Evolutionary conservation across 2,888 invertebrate genomes (phyloP), one percentile per base, ranked within the genome.

Genomic region (Notocelia uddmanniana): DNA sequence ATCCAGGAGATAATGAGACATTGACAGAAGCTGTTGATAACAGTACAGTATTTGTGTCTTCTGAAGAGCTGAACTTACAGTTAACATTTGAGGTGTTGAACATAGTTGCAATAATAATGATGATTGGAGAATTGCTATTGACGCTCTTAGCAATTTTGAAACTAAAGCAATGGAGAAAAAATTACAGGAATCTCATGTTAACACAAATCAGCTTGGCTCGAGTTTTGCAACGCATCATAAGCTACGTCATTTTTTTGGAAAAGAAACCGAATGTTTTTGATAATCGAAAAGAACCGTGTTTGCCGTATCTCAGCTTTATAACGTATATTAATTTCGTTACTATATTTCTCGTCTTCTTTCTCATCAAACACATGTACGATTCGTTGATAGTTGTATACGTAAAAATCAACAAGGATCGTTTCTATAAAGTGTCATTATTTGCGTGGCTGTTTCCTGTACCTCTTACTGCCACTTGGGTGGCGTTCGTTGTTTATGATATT

Each of bases 121-220:
- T 89, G 74, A 81, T 89, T 73, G 60, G 90, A 73, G 91, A 92
- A 76, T 79, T 91, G 78, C 76, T 84, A 37, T 78, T 92, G 78
- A 86, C 89, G 77, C 77, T 87, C 21, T 68, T 81, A 57, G 90
- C 91, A 82, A 89, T 87, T 81, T 79, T 84, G n/a, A 89, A 85
- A 74, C 85, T 90, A 77, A 81, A 81, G 26, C 81, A 86, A n/a
- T 92, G 92, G 92, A 85, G 88, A 75, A 87, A 80, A 76, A 93
- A 93, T 76, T 92, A 90, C 75, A 89, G 92, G 76, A 93, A 92
- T 76, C 92, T 92, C 83, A 90, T 93, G 91, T 79, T 93, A 74
- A 85, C 91, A 85, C 92, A 93, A 78, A 79, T 93, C 67, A 91
- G 89, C 76, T 77, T 89, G 9, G 87, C 88, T 6, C 84, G 92